Evolutionary conservation across 2,888 invertebrate genomes (phyloP), one percentile per base, ranked within the genome.

Genomic region (Drosophila bunnanda): DNA sequence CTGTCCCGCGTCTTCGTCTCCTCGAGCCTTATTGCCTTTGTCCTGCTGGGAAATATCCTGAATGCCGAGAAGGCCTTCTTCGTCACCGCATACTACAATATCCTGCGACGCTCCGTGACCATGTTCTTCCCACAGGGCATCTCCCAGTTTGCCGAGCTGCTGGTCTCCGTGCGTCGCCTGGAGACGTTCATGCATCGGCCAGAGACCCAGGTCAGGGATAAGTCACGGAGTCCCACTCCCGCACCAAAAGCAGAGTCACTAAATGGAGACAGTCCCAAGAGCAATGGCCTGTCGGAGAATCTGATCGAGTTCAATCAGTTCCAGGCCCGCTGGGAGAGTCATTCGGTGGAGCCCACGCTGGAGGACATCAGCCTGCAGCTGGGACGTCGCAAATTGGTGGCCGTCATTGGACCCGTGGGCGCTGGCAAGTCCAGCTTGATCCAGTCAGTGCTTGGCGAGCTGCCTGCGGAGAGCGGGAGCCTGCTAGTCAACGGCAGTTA

Each of bases 61-160:
- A 95, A 95, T n/a, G 96, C 98, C 6, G 96, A 97, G 90, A 94
- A 94, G 89, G 96, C 97, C 30, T 98, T 98, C 93, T 96, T 98
- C 66, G 94, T 98, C 54, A 96, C 97, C 20, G 96, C 97, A 20
- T 96, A 98, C 91, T 98, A 97, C 93, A 97, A 97, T 88, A 96
- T 97, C 61, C 93, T 98, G 62, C 94, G 97, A 34, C 95, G 96
- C 79, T 95, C 96, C 8, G 96, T 98, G 94, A 97, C 97, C 0
- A 95, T 97, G 38, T 96, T 96, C 92, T 96, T 98, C 80, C 98
- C 98, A 0, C 92, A 93, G 91, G 96, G 95, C 41, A 94, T 96
- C 54, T 94, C 94, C 13, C 94, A 94, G 86, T 89, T 94, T 5
- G 94, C 95, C 0, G 95, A 95, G 87, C 93, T 93, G 0, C 78